Percentiles rank a stretch among this genome's conserved stretches.
Conservation (phyloP, 2,888 invertebrate genomes). For the Oconnorella tubifera region DNA sequence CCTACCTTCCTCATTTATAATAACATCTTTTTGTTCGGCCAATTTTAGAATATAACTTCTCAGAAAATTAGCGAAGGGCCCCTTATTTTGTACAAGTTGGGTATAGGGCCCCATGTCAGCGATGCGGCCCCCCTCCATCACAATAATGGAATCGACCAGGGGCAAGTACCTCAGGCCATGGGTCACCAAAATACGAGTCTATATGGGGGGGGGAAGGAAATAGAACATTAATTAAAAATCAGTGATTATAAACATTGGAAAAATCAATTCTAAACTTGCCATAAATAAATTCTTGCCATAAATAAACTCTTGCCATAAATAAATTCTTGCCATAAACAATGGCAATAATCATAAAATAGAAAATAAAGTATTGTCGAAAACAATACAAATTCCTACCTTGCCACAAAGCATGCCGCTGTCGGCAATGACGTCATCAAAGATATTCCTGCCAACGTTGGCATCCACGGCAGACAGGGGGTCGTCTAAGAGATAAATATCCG, state of each 20-base stretch:
- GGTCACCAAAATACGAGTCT: slow-evolving; percentile 54
- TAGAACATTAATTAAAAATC: too few species aligned
- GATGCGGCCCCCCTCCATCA: slow-evolving; percentile 47
- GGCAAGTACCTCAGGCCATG: slow-evolving; percentile 54
- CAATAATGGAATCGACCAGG: slow-evolving; percentile 50
- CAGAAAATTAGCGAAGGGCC: slow-evolving; percentile 53
- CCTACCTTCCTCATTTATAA: slow-evolving; percentile 19
- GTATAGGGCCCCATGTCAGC: slow-evolving; percentile 42
- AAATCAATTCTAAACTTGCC: too few species aligned
- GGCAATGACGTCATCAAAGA: slow-evolving; percentile 23
- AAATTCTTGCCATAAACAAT: too few species aligned
- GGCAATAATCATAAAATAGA: too few species aligned
- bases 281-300: too few species aligned
- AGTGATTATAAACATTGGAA: too few species aligned
- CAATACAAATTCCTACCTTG: too few species aligned
- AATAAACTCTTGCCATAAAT: too few species aligned
- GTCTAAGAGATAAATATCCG: slow-evolving; percentile 26
- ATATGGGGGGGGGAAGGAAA: background rate
- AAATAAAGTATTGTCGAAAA: too few species aligned
- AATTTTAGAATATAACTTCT: slow-evolving; percentile 40
- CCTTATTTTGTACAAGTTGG: slow-evolving; percentile 46
- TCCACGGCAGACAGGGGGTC: slow-evolving; percentile 26
- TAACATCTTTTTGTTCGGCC: slow-evolving; percentile 16
- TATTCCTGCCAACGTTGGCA: slow-evolving; percentile 24
- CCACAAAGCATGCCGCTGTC: slow-evolving; percentile 19